Evolutionary conservation across 2,797 vertebrate genomes (phyloP).

Genomic region (Lagocephalus sceleratus): DNA sequence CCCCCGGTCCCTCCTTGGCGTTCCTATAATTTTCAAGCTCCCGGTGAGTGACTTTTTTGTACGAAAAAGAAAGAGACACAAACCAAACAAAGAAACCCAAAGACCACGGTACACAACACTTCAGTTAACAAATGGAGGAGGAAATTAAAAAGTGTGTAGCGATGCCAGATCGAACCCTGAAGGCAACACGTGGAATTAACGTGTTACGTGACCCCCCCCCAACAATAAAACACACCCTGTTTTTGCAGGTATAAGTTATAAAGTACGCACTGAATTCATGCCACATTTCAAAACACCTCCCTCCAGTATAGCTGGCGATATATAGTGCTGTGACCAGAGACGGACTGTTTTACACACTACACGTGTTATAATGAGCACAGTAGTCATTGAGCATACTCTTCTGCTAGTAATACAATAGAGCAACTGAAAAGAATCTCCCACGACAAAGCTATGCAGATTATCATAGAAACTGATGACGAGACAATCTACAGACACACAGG

Average conservation of each 20-base stretch:
- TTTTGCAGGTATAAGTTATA: slow-evolving; percentile 56
- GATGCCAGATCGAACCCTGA: slow-evolving; percentile 49
- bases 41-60: slow-evolving; percentile 51
- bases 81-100: slow-evolving; percentile 24
- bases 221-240: slow-evolving; percentile 51
- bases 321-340: slow-evolving; percentile 67
- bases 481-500: slow-evolving; percentile 90
- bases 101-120: slow-evolving; percentile 68
- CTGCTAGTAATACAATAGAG: slow-evolving; percentile 72
- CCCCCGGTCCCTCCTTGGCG: slow-evolving; percentile 39
- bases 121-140: slow-evolving; percentile 47
- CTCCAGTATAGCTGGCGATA: slow-evolving; percentile 62
- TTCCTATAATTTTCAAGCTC: slow-evolving; percentile 37
- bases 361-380: slow-evolving; percentile 71
- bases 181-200: slow-evolving; percentile 52
- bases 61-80: slow-evolving; percentile 56
- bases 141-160: slow-evolving; percentile 35
- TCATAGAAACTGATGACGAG: slow-evolving; percentile 89
- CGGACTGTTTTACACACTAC: slow-evolving; percentile 67
- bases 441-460: slow-evolving; percentile 90
- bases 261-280: slow-evolving; percentile 70
- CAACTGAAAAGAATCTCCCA: slow-evolving; percentile 79
- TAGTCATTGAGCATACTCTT: slow-evolving; percentile 68
- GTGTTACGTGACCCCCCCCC: slow-evolving; percentile 44
- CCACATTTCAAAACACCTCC: slow-evolving; percentile 62